phyloP scores from a whole-genome alignment of 2,113 vertebrate species.

The Emydocephalus ijimae region DNA sequence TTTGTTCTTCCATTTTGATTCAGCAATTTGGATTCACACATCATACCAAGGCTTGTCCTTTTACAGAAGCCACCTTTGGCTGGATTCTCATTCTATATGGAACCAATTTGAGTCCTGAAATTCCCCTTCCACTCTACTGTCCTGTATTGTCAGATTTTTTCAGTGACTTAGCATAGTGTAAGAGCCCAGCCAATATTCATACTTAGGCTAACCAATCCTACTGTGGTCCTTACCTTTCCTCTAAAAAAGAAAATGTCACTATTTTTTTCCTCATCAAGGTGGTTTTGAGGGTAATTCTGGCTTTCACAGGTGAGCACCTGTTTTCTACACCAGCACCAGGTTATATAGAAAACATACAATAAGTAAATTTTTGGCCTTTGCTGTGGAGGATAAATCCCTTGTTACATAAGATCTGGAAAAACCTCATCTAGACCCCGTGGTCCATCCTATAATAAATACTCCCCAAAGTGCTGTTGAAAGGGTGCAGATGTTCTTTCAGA shows the following conservation, averaged over 20 bases:
- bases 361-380: not conserved
- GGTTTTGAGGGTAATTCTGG: not conserved
- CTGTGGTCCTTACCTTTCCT: not conserved
- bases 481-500: not conserved
- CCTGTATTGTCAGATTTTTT: not conserved
- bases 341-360: not conserved
- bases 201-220: not conserved
- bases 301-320: not conserved
- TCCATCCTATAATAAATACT: not conserved
- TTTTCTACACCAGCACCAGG: not conserved
- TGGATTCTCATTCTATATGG: not conserved
- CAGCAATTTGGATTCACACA: not conserved
- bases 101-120: no score
- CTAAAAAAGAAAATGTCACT: not conserved
- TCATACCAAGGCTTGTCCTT: not conserved
- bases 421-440: not conserved
- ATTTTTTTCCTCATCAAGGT: fast-evolving
- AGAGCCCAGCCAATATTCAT: not conserved
- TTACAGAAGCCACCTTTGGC: not conserved
- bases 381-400: not conserved
- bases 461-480: not conserved
- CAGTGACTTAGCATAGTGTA: not conserved
- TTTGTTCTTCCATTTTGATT: not conserved
- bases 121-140: not conserved
- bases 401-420: not conserved